Evolutionary conservation across 2,797 vertebrate genomes (phyloP), one percentile per base, ranked within the genome.

Genomic region (Morelia viridis): DNA sequence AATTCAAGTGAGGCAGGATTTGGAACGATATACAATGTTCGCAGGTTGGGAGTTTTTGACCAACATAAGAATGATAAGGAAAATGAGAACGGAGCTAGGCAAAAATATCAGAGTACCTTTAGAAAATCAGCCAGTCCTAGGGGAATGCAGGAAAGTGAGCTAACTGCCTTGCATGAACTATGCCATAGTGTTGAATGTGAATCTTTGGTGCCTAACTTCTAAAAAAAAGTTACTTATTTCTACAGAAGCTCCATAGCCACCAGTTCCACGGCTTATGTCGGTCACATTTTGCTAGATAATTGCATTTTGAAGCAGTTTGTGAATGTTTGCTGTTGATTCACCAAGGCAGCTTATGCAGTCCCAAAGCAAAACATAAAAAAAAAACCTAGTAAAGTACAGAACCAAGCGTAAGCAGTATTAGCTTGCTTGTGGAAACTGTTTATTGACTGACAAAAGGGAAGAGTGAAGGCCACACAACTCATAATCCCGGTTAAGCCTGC

Each of bases 1-100:
- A 94, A 61, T 97, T 97, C 97, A 97, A 97, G 97, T 97, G 97
- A 97, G 96, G 97, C 97, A 97, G 97, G 96, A 97, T 97, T 96
- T 87, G 94, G 97, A 96, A 97, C 93, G 93, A 97, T 91, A 97
- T 96, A 96, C 96, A 97, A 31, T 96, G 96, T 95, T 95, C 94
- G 96, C 95, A 97, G 94, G 96, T 93, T 95, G 96, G 96, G 96
- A 97, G 97, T 96, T 97, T 96, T 94, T 92, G 95, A 96, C 92
- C 80, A 91, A 95, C 94, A 96, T 95, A 86, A 94, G 53, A 96
- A 94, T 15, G 88, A 96, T 60, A 96, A 90, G 95, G 90, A n/a
- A 92, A 95, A 95, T 95, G 94, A 85, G 94, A 96, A 95, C 94
- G 3, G 35, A 90, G 92, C 94, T 93, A 92, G 96, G 95, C 96